Evolutionary conservation across 2,113 vertebrate genomes (phyloP).

Genomic region (Anarhynchus alexandrinus): DNA sequence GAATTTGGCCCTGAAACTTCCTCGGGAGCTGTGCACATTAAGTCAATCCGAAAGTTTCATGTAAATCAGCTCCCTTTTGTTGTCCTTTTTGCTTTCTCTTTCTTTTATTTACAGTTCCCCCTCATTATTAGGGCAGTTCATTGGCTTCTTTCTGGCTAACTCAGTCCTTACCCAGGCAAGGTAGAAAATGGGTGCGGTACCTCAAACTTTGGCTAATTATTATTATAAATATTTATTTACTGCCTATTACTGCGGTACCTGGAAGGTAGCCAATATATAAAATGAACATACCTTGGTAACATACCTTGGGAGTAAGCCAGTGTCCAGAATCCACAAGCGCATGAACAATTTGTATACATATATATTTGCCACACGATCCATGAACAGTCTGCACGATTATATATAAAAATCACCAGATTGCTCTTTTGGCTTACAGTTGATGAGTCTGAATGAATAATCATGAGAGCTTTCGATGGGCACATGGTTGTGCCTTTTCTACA

Average conservation of each 20-base stretch:
- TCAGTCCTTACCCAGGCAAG: not conserved
- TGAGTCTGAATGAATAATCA: slow-evolving; percentile 59
- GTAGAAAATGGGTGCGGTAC: not conserved
- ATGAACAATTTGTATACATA: not conserved
- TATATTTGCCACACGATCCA: not conserved
- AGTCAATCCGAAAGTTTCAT: slow-evolving; percentile 40
- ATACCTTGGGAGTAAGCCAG: not conserved
- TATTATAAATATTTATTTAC: not conserved
- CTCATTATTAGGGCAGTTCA: not conserved
- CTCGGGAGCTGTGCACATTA: not conserved
- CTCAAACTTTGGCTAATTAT: not conserved
- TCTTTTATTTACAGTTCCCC: not conserved
- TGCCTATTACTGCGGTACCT: not conserved
- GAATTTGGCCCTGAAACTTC: slow-evolving; percentile 59
- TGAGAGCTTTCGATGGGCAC: slow-evolving; percentile 35
- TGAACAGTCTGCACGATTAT: not conserved
- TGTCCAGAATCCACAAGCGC: not conserved
- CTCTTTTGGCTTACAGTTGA: slow-evolving; percentile 58
- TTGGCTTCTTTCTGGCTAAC: not conserved
- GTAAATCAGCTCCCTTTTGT: slow-evolving; percentile 24
- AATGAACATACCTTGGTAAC: not conserved
- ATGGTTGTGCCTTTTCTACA: slow-evolving; percentile 14
- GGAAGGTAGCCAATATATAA: not conserved
- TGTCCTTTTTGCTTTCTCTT: not conserved
- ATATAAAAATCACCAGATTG: slow-evolving; percentile 54